phyloP scores from a whole-genome alignment of 2,888 invertebrate genomes.

The Dione juno region DNA sequence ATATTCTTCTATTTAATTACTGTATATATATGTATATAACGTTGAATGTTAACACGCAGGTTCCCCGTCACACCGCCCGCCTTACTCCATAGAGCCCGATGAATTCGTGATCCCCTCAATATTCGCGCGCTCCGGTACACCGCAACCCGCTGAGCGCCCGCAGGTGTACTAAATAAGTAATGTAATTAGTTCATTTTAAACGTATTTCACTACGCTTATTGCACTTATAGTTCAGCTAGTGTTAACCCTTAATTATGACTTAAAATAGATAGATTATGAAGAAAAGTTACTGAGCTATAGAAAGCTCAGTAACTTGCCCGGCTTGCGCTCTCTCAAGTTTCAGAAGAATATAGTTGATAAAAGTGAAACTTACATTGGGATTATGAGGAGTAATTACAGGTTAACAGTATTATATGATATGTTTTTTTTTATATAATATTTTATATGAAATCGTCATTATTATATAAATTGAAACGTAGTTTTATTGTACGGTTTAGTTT shows the following conservation, averaged over 20 bases:
- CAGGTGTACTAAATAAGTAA: background rate
- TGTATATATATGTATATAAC: background rate
- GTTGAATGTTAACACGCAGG: background rate
- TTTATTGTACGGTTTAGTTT: background rate
- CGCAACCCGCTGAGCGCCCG: background rate
- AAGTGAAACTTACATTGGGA: no score
- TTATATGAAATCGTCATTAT: background rate
- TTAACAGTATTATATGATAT: conserved; percentile 8
- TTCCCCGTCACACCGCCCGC: background rate
- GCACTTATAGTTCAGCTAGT: background rate
- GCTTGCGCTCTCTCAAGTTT: no score
- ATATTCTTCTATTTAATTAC: background rate
- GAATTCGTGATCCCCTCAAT: background rate
- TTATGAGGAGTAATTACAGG: background rate
- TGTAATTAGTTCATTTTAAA: background rate
- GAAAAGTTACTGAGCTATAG: no score
- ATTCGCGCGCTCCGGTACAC: background rate
- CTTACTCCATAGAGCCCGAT: background rate
- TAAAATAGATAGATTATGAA: background rate
- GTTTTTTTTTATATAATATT: background rate
- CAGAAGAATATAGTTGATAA: no score
- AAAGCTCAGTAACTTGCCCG: no score
- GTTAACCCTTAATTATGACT: conserved; percentile 11
- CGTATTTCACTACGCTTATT: background rate
- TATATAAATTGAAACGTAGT: background rate